phyloP scores from a whole-genome alignment of 1,140 invertebrate species.

The Lepeophtheirus salmonis region DNA sequence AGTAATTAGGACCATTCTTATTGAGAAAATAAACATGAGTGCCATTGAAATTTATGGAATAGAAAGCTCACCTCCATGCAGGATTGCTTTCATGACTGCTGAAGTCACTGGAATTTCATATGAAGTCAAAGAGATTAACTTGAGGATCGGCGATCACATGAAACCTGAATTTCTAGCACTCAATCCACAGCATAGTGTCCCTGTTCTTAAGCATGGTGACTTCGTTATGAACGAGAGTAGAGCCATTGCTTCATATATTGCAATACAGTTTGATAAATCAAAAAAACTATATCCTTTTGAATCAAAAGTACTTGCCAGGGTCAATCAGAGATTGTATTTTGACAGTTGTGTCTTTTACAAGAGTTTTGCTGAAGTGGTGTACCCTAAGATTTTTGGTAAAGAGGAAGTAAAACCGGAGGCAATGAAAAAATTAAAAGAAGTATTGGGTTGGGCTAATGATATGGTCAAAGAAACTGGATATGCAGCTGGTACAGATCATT shows the following conservation, averaged over 20 bases:
- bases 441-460: background rate
- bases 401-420: background rate
- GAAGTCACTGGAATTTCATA: no score
- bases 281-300: slow-evolving; percentile 47
- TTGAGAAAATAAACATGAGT: no score
- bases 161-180: no score
- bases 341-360: slow-evolving; percentile 44
- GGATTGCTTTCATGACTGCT: no score
- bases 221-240: slow-evolving; percentile 29
- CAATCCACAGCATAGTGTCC: no score
- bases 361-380: background rate
- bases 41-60: no score
- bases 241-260: slow-evolving; percentile 48
- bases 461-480: slow-evolving; percentile 10
- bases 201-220: slow-evolving; percentile 3
- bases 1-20: no score
- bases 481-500: slow-evolving; percentile 23
- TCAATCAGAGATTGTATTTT: slow-evolving; percentile 53
- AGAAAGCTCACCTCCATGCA: no score
- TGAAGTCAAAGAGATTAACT: no score
- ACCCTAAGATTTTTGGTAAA: background rate
- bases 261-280: slow-evolving; percentile 46
- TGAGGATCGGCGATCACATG: no score
- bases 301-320: slow-evolving; percentile 42
- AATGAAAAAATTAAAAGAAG: background rate